phyloP scores from a whole-genome alignment of 2,888 invertebrate genomes.

The Oscheius sp. region DNA sequence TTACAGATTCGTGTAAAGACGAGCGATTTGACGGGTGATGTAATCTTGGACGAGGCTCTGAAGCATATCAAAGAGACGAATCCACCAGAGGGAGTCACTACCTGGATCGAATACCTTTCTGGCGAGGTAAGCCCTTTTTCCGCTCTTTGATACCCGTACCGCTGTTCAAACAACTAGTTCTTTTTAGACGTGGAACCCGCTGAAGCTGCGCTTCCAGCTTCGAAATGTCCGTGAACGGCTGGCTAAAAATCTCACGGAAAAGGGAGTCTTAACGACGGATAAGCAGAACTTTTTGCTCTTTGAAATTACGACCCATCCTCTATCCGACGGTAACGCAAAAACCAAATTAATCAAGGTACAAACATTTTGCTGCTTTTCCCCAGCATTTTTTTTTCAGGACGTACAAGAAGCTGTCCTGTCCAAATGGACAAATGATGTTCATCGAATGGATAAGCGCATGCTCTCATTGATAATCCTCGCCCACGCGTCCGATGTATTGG shows the following conservation, averaged over 20 bases:
- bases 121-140: constrained; percentile 78
- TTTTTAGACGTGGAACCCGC: constrained; percentile 91
- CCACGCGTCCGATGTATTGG: constrained; percentile 97
- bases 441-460: constrained; percentile 94
- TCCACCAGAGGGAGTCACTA: constrained; percentile 95
- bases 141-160: neutral
- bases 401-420: constrained; percentile 96
- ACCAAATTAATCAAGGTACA: constrained; percentile 87
- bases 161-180: constrained; percentile 6
- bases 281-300: constrained; percentile 90
- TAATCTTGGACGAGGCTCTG: constrained; percentile 86
- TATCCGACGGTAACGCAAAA: constrained; percentile 94
- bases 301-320: constrained; percentile 99
- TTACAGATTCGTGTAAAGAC: constrained; percentile 80
- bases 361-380: neutral
- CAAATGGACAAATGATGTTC: constrained; percentile 95
- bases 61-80: constrained; percentile 98
- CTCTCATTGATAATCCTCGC: constrained; percentile 93
- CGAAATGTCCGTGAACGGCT: constrained; percentile 98
- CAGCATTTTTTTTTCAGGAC: constrained; percentile 49
- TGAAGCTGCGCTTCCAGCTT: constrained; percentile 96
- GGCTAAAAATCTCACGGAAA: constrained; percentile 98
- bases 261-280: constrained; percentile 75
- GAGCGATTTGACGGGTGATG: constrained; percentile 96
- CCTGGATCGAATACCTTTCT: constrained; percentile 99